Percentiles rank a stretch among this genome's conserved stretches.
Conservation (phyloP, 2,888 invertebrate genomes). For the Chloromyia formosa region DNA sequence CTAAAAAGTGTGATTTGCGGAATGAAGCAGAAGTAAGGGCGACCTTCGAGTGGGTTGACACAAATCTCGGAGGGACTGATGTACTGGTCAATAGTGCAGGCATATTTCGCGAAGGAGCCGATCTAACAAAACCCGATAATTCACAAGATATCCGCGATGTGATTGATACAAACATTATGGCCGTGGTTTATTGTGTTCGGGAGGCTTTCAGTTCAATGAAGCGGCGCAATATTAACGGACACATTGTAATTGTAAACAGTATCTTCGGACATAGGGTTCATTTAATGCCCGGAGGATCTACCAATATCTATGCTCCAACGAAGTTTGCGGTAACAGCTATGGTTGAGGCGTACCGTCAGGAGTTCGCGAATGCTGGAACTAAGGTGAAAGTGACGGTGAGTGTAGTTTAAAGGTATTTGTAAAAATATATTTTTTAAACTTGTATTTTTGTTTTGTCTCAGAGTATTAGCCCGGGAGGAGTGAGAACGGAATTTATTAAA, state of each 20-base stretch:
- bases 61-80: constrained; percentile 38
- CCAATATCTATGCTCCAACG: constrained; percentile 56
- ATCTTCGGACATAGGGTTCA: constrained; percentile 56
- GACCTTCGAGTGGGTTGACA: constrained; percentile 66
- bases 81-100: constrained; percentile 63
- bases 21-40: constrained; percentile 66
- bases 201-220: constrained; percentile 5
- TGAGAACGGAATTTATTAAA: constrained; percentile 61
- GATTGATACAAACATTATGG: constrained; percentile 64
- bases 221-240: constrained; percentile 55
- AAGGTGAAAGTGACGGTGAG: constrained; percentile 58
- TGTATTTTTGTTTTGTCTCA: constrained; percentile 41
- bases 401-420: constrained; percentile 23
- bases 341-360: constrained; percentile 58
- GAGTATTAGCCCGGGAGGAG: constrained; percentile 62
- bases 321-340: constrained; percentile 59
- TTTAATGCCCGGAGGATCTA: constrained; percentile 59
- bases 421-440: constrained; percentile 25
- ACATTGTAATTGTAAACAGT: constrained; percentile 65
- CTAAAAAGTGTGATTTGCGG: constrained; percentile 64
- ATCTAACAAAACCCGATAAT: constrained; percentile 52
- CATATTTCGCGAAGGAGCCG: constrained; percentile 42
- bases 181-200: constrained; percentile 62
- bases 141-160: constrained; percentile 54
- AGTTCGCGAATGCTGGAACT: constrained; percentile 55